These are phyloP conservation scores for Strigops habroptila DNA, from an alignment of 2,113 vertebrate species.

Conservation along the genomic window DNA sequence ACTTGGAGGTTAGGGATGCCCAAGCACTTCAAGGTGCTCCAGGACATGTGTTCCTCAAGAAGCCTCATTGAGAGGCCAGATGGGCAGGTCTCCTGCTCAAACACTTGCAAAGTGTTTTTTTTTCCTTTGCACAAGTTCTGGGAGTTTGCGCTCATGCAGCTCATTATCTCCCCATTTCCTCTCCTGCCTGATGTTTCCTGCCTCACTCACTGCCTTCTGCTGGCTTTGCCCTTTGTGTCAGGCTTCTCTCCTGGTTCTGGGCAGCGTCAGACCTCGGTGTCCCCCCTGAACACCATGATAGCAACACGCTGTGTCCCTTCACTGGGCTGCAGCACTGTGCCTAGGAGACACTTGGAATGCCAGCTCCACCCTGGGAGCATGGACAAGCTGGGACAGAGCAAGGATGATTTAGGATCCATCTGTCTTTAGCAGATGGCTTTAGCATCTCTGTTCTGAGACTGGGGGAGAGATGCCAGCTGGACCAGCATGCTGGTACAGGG, in stretches of 20 bases:
- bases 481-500: rapidly evolving
- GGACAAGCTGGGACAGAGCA: neutral
- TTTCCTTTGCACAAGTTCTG: conserved; percentile 4
- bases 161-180: conserved; percentile 23
- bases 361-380: neutral
- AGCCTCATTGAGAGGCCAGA: neutral
- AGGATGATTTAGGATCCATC: neutral
- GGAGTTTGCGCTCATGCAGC: neutral
- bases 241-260: neutral
- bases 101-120: neutral
- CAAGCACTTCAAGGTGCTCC: neutral
- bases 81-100: neutral
- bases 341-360: neutral
- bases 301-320: neutral
- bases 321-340: neutral
- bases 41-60: neutral
- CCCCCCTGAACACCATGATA: neutral
- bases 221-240: neutral
- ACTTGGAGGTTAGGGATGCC: neutral
- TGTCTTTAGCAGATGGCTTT: neutral
- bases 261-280: neutral
- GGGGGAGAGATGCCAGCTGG: neutral
- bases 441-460: neutral
- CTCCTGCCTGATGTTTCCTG: conserved; percentile 49
- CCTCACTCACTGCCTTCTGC: neutral